Conservation (phyloP, 1,140 invertebrate species). For the Sitodiplosis mosellana region DNA sequence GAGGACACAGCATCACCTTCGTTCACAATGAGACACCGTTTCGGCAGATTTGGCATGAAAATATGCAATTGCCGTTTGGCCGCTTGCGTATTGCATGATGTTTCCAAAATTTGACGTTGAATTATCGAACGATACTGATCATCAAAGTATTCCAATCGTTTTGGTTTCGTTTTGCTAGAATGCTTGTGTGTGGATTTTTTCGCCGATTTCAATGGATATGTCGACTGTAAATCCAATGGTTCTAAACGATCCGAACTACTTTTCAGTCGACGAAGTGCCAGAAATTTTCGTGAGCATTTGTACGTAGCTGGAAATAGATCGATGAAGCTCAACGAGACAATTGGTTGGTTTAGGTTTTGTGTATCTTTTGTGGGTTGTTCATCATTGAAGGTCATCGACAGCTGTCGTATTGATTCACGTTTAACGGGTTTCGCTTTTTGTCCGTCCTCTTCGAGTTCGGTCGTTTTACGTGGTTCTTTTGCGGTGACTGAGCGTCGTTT, state of each 20-base stretch:
- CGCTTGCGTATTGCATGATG: constrained; percentile 11
- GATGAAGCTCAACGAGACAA: not conserved
- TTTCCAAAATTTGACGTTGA: constrained; percentile 22
- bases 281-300: not conserved
- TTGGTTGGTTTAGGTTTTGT: not conserved
- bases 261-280: not conserved
- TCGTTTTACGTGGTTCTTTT: too few species aligned
- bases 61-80: constrained; percentile 41
- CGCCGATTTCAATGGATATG: too few species aligned
- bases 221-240: too few species aligned
- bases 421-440: not conserved
- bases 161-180: too few species aligned
- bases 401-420: not conserved
- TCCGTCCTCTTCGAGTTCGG: too few species aligned
- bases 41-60: constrained; percentile 40
- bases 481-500: too few species aligned
- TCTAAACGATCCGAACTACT: not conserved
- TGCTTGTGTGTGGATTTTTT: too few species aligned
- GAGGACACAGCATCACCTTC: not conserved
- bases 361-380: not conserved
- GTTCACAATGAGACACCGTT: constrained; percentile 7
- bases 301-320: not conserved
- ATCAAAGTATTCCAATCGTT: constrained; percentile 10
- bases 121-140: constrained; percentile 27
- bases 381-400: not conserved